phyloP scores from a whole-genome alignment of 2,113 vertebrate genomes.

The Smithornis capensis region DNA sequence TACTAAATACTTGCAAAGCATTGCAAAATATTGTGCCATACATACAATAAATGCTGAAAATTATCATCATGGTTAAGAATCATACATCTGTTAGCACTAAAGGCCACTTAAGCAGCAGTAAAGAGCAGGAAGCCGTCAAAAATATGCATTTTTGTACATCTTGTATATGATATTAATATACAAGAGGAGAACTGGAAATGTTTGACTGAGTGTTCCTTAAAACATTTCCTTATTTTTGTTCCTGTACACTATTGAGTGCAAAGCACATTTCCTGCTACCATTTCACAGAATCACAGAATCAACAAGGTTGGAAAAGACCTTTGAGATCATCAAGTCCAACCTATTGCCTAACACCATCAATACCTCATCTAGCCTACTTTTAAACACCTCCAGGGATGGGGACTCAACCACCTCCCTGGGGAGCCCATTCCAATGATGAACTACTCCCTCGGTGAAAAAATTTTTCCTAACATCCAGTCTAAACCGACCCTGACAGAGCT shows the following conservation, averaged over 20 bases:
- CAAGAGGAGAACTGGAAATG: background rate
- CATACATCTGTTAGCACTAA: background rate
- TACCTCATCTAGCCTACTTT: too few relatives aligned
- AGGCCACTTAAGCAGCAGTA: background rate
- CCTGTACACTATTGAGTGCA: background rate
- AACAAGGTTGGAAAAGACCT: too few relatives aligned
- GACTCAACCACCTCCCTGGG: too few relatives aligned
- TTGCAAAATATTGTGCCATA: background rate
- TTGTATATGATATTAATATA: background rate
- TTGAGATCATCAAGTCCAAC: too few relatives aligned
- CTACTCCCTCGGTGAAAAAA: too few relatives aligned
- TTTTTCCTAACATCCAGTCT: too few relatives aligned
- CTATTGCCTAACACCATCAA: too few relatives aligned
- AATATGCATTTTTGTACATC: background rate
- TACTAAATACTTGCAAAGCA: background rate
- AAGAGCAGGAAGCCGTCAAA: background rate
- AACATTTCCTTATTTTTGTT: background rate
- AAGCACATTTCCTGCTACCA: background rate
- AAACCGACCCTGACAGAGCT: too few relatives aligned
- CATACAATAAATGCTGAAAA: background rate
- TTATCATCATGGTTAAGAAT: background rate
- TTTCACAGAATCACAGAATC: too few relatives aligned
- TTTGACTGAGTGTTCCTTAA: background rate
- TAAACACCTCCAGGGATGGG: too few relatives aligned
- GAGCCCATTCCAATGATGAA: too few relatives aligned